A percentile compares a stretch with the other conserved stretches of the same genome.
These are phyloP conservation scores for Pseudomyrmex pallidus DNA, from an alignment of 1,140 invertebrate genomes.

Conservation along the genomic window DNA sequence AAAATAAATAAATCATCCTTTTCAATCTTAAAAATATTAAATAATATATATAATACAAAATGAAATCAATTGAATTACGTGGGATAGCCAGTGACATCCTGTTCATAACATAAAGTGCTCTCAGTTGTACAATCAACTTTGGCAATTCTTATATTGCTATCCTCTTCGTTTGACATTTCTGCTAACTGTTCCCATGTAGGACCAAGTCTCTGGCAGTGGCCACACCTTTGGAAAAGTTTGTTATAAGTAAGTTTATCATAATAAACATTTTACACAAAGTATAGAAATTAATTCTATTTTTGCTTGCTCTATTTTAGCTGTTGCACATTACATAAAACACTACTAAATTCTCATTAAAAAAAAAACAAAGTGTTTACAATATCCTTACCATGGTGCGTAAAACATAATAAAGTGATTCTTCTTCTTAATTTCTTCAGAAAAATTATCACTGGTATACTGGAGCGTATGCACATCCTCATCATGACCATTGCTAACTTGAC, in stretches of 20 bases:
- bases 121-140: slow-evolving; percentile 93
- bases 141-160: slow-evolving; percentile 88
- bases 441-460: slow-evolving; percentile 67
- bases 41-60: slow-evolving; percentile 15
- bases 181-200: slow-evolving; percentile 91
- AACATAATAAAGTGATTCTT: slow-evolving; percentile 92
- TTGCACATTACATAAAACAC: no score
- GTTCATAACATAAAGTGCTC: slow-evolving; percentile 88
- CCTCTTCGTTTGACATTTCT: slow-evolving; percentile 88
- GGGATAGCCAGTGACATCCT: slow-evolving; percentile 91
- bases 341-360: no score
- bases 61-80: slow-evolving; percentile 82
- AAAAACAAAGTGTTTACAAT: no score
- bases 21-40: slow-evolving; percentile 7
- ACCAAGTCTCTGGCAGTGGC: slow-evolving; percentile 88
- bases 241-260: background rate
- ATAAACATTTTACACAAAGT: background rate
- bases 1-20: background rate
- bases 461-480: slow-evolving; percentile 34
- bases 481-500: slow-evolving; percentile 62
- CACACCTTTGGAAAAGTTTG: slow-evolving; percentile 86
- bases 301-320: background rate
- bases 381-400: slow-evolving; percentile 90
- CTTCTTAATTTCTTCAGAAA: slow-evolving; percentile 83
- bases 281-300: slow-evolving; percentile 10